These are phyloP conservation scores for Platycercus adscitus DNA, from an alignment of 2,113 vertebrate species.

Conservation along the genomic window DNA sequence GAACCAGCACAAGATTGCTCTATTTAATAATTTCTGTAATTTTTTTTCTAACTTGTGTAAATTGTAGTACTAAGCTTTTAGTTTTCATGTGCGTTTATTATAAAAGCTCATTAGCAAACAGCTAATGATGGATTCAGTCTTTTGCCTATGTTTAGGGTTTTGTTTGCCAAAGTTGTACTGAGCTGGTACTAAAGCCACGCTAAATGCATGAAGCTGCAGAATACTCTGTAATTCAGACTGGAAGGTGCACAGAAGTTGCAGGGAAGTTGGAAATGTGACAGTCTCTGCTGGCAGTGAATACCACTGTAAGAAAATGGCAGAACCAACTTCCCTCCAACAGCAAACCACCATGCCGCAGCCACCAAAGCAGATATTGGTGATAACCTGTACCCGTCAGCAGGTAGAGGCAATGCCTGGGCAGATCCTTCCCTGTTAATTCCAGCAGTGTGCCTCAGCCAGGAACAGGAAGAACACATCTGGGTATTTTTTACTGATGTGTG, in stretches of 20 bases:
- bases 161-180: neutral
- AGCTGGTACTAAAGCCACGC: neutral
- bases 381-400: neutral
- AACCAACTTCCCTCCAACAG: neutral
- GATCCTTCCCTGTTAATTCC: neutral
- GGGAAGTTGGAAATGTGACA: neutral
- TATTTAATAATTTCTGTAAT: neutral
- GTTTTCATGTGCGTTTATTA: neutral
- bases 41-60: neutral
- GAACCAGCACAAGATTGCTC: neutral
- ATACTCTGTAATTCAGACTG: neutral
- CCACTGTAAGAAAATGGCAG: neutral
- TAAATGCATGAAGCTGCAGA: neutral
- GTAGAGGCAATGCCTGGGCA: neutral
- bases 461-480: neutral
- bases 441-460: neutral
- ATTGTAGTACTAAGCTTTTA: neutral
- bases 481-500: neutral
- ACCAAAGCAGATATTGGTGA: fast-evolving
- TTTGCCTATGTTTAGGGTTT: neutral
- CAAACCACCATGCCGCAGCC: fast-evolving
- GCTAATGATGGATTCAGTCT: neutral
- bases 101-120: neutral
- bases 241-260: neutral
- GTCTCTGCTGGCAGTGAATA: neutral